A percentile compares a stretch with the other conserved stretches of the same genome.
These are phyloP conservation scores for Philonicus albiceps DNA, from an alignment of 2,888 invertebrate genomes.

Conservation along the genomic window DNA sequence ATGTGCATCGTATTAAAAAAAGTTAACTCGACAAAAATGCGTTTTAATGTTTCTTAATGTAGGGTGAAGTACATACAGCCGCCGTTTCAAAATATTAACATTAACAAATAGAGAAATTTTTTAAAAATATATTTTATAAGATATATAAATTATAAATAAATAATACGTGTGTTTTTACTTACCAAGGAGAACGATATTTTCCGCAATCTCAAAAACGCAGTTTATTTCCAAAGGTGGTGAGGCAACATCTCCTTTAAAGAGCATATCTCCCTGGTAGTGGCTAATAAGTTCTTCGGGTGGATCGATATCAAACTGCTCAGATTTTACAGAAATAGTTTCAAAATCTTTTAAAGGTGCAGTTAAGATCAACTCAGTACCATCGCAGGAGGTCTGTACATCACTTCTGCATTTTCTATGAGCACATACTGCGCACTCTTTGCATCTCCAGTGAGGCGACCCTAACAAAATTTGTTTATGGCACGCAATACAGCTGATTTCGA, in stretches of 20 bases:
- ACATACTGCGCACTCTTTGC: constrained; percentile 59
- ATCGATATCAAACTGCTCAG: constrained; percentile 36
- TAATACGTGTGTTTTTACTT: neutral
- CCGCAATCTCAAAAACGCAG: constrained; percentile 59
- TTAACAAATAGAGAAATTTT: too few species aligned
- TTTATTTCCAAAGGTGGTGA: constrained; percentile 54
- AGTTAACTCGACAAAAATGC: too few species aligned
- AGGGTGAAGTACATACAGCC: too few species aligned
- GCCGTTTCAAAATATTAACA: too few species aligned
- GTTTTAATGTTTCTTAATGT: too few species aligned
- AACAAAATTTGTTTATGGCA: constrained; percentile 56
- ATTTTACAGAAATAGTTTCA: constrained; percentile 17
- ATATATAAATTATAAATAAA: neutral
- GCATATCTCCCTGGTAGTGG: constrained; percentile 52
- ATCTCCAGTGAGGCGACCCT: constrained; percentile 60
- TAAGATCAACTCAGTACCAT: constrained; percentile 48
- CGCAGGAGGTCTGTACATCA: constrained; percentile 55
- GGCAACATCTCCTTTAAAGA: constrained; percentile 41
- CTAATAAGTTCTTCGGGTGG: constrained; percentile 28
- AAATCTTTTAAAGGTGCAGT: constrained; percentile 7
- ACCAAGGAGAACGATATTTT: constrained; percentile 56
- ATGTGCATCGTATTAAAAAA: too few species aligned
- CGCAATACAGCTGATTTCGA: constrained; percentile 53
- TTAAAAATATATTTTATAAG: too few species aligned
- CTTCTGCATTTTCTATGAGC: constrained; percentile 61